Percentiles rank a stretch among this genome's conserved stretches.
Evolutionary conservation across 1,140 invertebrate species (phyloP).

Genomic region (Leptinotarsa defecta): DNA sequence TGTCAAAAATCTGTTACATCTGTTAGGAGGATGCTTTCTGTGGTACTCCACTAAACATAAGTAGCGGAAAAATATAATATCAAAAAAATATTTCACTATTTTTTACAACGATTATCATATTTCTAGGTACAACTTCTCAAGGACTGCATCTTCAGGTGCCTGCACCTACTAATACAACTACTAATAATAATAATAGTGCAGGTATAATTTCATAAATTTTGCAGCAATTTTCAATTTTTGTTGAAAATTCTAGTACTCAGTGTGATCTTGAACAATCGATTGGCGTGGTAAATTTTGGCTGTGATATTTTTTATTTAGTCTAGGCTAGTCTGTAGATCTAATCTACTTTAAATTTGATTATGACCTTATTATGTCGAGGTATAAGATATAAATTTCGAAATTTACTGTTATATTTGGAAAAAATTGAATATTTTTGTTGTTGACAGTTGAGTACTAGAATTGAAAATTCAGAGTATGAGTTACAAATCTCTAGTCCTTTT

Average conservation of each 20-base stretch:
- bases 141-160: slow-evolving; percentile 46
- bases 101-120: background rate
- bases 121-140: slow-evolving; percentile 33
- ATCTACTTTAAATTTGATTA: slow-evolving; percentile 25
- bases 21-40: too few relatives aligned
- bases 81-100: background rate
- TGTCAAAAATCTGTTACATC: too few relatives aligned
- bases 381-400: slow-evolving; percentile 13
- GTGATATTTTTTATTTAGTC: slow-evolving; percentile 27
- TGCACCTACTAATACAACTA: slow-evolving; percentile 34
- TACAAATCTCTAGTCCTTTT: slow-evolving; percentile 12
- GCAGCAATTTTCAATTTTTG: slow-evolving; percentile 6
- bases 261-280: slow-evolving; percentile 17
- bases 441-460: slow-evolving; percentile 19
- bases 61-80: too few relatives aligned
- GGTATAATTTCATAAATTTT: slow-evolving; percentile 37
- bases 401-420: background rate
- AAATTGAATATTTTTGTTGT: slow-evolving; percentile 16
- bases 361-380: background rate
- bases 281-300: slow-evolving; percentile 28
- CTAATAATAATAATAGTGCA: slow-evolving; percentile 31
- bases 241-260: slow-evolving; percentile 22
- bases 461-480: slow-evolving; percentile 8
- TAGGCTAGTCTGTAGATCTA: slow-evolving; percentile 23
- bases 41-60: too few relatives aligned